Evolutionary conservation across 2,888 invertebrate genomes (phyloP).

Genomic region (Latrodectus hesperus): DNA sequence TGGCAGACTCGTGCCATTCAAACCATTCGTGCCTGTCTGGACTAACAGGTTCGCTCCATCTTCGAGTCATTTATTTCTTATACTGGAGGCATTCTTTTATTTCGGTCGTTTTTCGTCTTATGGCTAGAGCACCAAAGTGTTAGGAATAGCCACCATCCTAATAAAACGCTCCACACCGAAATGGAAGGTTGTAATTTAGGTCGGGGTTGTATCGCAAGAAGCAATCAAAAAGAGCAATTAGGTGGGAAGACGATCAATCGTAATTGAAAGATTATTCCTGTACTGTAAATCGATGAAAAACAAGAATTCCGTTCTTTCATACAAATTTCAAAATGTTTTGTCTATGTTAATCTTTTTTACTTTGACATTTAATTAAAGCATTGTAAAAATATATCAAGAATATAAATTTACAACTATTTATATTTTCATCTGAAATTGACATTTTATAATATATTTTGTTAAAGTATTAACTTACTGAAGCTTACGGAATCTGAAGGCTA

Average conservation of each 20-base stretch:
- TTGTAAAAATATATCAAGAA: no score
- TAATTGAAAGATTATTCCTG: constrained; percentile 36
- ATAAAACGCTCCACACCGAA: constrained; percentile 35
- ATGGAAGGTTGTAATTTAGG: constrained; percentile 58
- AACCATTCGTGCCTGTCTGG: constrained; percentile 37
- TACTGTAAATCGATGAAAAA: no score
- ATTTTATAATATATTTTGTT: no score
- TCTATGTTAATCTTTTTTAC: no score
- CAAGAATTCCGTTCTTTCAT: no score
- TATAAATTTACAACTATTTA: no score
- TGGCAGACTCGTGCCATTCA: constrained; percentile 34
- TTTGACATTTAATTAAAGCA: no score
- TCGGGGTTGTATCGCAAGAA: constrained; percentile 30
- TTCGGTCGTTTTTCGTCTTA: constrained; percentile 30
- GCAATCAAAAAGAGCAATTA: constrained; percentile 52
- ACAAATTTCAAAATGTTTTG: no score
- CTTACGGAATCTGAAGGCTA: no score
- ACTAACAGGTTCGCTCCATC: constrained; percentile 47
- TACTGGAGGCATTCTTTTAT: constrained; percentile 22
- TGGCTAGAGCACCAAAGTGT: constrained; percentile 32
- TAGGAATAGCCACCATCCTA: constrained; percentile 43
- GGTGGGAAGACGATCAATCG: constrained; percentile 40
- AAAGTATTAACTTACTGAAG: no score
- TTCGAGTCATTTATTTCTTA: constrained; percentile 2
- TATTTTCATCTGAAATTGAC: no score